These are phyloP conservation scores for Rhogogaster chlorosoma DNA, from an alignment of 2,888 invertebrate species.

Conservation along the genomic window DNA sequence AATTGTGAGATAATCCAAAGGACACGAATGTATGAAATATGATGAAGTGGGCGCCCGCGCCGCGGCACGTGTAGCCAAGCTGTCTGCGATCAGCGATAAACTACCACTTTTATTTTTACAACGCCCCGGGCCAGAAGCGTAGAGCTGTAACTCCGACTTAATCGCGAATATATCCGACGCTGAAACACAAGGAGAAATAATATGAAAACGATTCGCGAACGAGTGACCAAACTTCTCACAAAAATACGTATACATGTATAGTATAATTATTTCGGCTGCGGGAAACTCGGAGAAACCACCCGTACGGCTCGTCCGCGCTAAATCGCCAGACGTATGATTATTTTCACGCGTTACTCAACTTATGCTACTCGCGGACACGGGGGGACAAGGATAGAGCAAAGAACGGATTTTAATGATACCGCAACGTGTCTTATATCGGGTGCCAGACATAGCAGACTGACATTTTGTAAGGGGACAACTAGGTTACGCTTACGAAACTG, in stretches of 20 bases:
- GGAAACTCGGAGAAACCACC: background rate
- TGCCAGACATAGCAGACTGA: slow-evolving; percentile 26
- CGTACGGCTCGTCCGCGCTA: background rate
- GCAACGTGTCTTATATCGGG: slow-evolving; percentile 24
- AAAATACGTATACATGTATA: background rate
- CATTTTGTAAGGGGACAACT: slow-evolving; percentile 46
- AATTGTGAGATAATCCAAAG: slow-evolving; percentile 16
- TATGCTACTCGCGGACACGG: background rate
- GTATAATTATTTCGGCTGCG: background rate
- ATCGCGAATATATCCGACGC: background rate
- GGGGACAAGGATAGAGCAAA: slow-evolving; percentile 18
- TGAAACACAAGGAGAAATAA: background rate
- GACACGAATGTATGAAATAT: slow-evolving; percentile 38
- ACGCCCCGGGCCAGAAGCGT: slow-evolving; percentile 10
- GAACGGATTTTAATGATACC: slow-evolving; percentile 44
- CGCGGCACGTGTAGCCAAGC: slow-evolving; percentile 48
- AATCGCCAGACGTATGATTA: slow-evolving; percentile 18
- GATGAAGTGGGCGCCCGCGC: slow-evolving; percentile 40
- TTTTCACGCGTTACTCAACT: slow-evolving; percentile 42
- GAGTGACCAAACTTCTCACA: background rate
- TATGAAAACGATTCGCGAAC: background rate
- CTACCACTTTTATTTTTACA: slow-evolving; percentile 34
- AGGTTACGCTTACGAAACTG: slow-evolving; percentile 44
- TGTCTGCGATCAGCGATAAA: slow-evolving; percentile 47
- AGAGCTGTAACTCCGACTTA: slow-evolving; percentile 5